phyloP scores from a whole-genome alignment of 2,888 invertebrate species.

The Tromatobia lineatoria region DNA sequence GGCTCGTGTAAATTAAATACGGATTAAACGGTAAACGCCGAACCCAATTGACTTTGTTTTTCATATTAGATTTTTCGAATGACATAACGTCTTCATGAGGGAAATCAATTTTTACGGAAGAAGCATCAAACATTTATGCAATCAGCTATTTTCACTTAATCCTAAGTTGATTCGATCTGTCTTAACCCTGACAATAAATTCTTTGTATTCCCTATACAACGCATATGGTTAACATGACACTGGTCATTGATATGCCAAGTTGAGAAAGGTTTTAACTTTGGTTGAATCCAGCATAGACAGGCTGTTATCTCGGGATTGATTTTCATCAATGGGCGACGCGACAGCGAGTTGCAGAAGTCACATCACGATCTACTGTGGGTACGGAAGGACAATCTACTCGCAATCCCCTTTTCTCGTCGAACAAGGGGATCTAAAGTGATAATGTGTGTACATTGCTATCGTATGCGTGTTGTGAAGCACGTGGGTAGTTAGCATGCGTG shows the following conservation, averaged over 20 bases:
- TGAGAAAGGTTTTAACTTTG: neutral
- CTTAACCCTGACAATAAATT: neutral
- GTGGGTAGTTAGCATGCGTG: conserved; percentile 48
- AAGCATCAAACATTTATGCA: neutral
- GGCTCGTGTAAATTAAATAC: no score
- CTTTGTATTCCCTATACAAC: neutral
- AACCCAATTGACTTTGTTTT: no score
- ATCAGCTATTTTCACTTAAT: neutral
- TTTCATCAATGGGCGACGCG: neutral
- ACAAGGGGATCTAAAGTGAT: conserved; percentile 41
- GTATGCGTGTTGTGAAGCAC: conserved; percentile 4
- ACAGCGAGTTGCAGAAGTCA: conserved; percentile 6
- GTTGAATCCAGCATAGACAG: neutral
- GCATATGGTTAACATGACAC: neutral
- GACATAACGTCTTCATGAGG: no score
- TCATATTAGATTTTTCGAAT: no score
- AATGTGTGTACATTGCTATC: conserved; percentile 31
- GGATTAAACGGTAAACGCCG: no score
- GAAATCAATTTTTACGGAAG: no score
- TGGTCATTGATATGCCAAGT: neutral
- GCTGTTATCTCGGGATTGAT: conserved; percentile 1
- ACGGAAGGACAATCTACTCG: neutral
- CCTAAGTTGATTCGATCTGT: neutral
- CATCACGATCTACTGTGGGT: conserved; percentile 1
- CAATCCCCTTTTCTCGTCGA: conserved; percentile 15